These are phyloP conservation scores for Limnephilus marmoratus DNA, from an alignment of 2,888 invertebrate species.

Conservation along the genomic window DNA sequence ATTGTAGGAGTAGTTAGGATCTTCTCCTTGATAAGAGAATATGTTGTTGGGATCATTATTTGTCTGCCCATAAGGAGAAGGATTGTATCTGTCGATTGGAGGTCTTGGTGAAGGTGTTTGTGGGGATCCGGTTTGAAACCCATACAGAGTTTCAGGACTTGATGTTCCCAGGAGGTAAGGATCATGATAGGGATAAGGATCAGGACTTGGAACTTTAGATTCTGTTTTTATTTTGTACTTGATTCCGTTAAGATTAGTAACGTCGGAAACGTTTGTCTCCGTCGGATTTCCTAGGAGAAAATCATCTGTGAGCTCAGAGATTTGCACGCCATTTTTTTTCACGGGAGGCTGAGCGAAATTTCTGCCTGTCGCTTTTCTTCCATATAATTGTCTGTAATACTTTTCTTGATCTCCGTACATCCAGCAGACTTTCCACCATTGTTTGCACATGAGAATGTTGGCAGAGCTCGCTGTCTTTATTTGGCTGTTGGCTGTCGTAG, in stretches of 20 bases:
- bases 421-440: slow-evolving; percentile 95
- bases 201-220: slow-evolving; percentile 57
- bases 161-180: slow-evolving; percentile 69
- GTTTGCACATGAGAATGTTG: slow-evolving; percentile 88
- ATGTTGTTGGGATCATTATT: slow-evolving; percentile 36
- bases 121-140: slow-evolving; percentile 70
- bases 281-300: slow-evolving; percentile 70
- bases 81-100: slow-evolving; percentile 69
- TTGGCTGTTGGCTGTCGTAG: slow-evolving; percentile 76
- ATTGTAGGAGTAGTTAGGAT: slow-evolving; percentile 22
- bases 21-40: slow-evolving; percentile 36
- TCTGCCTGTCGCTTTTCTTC: slow-evolving; percentile 76
- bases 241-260: slow-evolving; percentile 46
- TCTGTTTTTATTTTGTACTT: slow-evolving; percentile 68
- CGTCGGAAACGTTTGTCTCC: slow-evolving; percentile 43
- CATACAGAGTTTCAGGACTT: slow-evolving; percentile 74
- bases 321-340: slow-evolving; percentile 75
- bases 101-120: slow-evolving; percentile 66
- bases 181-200: slow-evolving; percentile 58
- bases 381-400: slow-evolving; percentile 89
- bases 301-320: slow-evolving; percentile 76
- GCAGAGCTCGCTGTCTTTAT: slow-evolving; percentile 79
- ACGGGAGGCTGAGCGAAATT: slow-evolving; percentile 72
- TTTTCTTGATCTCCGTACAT: slow-evolving; percentile 91
- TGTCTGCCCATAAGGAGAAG: neutral